Conservation (phyloP, 2,797 vertebrate genomes). For the Melanogrammus aeglefinus region DNA sequence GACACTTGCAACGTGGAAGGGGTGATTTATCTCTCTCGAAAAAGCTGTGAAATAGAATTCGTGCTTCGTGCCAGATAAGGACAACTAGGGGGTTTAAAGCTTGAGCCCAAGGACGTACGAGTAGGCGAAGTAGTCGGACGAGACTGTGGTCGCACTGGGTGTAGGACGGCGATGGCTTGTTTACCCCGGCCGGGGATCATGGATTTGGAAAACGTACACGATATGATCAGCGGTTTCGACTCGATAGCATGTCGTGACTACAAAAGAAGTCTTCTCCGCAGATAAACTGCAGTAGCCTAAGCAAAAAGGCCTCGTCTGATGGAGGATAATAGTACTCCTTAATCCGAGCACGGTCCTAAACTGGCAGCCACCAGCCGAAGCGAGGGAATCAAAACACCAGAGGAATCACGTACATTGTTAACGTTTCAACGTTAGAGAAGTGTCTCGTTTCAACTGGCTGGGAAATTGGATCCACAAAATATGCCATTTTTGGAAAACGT, state of each 20-base stretch:
- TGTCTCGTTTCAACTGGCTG: neutral
- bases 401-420: neutral
- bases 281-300: constrained; percentile 52
- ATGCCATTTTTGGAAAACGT: neutral
- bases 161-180: neutral
- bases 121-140: constrained; percentile 24
- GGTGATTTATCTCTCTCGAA: neutral
- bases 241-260: constrained; percentile 58
- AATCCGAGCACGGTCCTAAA: constrained; percentile 49
- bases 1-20: neutral
- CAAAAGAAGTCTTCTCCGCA: constrained; percentile 33
- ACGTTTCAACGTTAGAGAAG: neutral
- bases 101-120: constrained; percentile 52
- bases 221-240: constrained; percentile 26
- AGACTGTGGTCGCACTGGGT: neutral
- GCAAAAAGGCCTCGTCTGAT: constrained; percentile 43
- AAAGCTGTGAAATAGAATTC: constrained; percentile 14
- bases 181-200: constrained; percentile 22
- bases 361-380: constrained; percentile 55
- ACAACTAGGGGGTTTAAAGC: neutral
- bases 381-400: constrained; percentile 41
- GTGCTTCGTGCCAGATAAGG: constrained; percentile 41
- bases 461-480: constrained; percentile 1
- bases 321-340: constrained; percentile 48
- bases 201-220: constrained; percentile 17